Evolutionary conservation across 1,140 invertebrate species (phyloP).

Genomic region (Pomacea maculata): DNA sequence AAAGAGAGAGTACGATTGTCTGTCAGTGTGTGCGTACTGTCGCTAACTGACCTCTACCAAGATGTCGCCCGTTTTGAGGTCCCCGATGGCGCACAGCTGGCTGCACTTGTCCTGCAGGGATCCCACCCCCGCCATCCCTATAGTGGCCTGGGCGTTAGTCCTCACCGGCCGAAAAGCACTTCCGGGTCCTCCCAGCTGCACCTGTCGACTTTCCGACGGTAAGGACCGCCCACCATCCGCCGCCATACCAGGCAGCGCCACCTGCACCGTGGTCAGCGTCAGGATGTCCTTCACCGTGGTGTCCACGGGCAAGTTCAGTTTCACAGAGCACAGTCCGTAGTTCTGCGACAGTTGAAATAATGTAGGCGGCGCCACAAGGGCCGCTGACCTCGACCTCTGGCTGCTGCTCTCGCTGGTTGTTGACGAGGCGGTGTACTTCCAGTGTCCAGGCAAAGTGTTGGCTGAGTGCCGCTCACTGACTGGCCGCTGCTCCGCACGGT

Average conservation of each 20-base stretch:
- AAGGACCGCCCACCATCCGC: conserved; percentile 21
- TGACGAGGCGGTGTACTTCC: conserved; percentile 11
- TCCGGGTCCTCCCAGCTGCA: conserved; percentile 43
- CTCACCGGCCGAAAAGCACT: conserved; percentile 48
- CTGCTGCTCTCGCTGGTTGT: background rate
- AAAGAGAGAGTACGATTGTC: too few species aligned
- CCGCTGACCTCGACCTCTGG: background rate
- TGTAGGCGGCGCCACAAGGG: background rate
- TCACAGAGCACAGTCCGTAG: conserved; percentile 21
- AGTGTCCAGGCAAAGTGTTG: conserved; percentile 25
- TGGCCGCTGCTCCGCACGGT: too few species aligned
- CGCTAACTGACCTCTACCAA: conserved; percentile 23
- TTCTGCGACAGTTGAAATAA: conserved; percentile 27
- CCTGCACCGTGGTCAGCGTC: conserved; percentile 3
- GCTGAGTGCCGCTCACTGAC: too few species aligned
- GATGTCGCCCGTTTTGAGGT: conserved; percentile 21
- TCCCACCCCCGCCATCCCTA: conserved; percentile 4
- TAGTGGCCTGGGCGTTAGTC: conserved; percentile 5
- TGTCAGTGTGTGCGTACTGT: too few species aligned
- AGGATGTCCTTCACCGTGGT: background rate
- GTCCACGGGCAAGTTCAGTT: conserved; percentile 1
- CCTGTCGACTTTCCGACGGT: conserved; percentile 32
- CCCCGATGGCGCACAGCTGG: conserved; percentile 16
- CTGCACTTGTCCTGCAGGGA: background rate
- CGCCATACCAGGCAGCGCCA: conserved; percentile 11